Evolutionary conservation across 2,797 vertebrate genomes (phyloP).

Genomic region (Notamacropus eugenii): DNA sequence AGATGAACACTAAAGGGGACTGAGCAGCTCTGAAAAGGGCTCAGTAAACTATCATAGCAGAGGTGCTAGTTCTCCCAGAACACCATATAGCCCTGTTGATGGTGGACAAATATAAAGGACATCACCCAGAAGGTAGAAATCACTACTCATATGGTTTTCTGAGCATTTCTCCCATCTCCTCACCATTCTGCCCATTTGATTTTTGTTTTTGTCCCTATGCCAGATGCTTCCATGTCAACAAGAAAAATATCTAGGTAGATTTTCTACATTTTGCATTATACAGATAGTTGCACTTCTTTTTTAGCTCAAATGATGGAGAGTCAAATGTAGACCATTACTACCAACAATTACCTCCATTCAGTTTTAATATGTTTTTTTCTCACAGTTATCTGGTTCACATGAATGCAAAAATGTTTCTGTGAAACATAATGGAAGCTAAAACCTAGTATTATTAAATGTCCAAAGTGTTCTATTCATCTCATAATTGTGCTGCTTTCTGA

Average conservation of each 20-base stretch:
- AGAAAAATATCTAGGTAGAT: neutral
- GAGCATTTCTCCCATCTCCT: neutral
- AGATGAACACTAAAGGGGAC: neutral
- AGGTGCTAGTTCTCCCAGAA: neutral
- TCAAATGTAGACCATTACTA: neutral
- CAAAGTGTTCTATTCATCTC: slow-evolving; percentile 65
- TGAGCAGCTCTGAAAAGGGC: neutral
- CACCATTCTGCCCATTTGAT: neutral
- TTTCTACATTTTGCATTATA: neutral
- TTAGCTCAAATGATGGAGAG: slow-evolving; percentile 29
- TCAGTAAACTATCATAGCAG: neutral
- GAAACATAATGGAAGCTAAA: slow-evolving; percentile 53
- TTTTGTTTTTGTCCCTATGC: neutral
- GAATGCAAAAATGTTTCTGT: slow-evolving; percentile 75
- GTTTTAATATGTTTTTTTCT: slow-evolving; percentile 57
- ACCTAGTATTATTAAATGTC: slow-evolving; percentile 62
- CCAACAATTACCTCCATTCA: slow-evolving; percentile 12
- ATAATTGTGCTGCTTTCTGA: slow-evolving; percentile 64
- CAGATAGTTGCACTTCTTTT: neutral
- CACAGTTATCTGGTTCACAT: slow-evolving; percentile 74
- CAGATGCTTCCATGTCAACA: neutral
- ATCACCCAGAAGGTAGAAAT: neutral
- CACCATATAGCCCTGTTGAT: neutral
- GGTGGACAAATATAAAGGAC: neutral
- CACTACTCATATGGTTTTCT: neutral